Evolutionary conservation across 2,888 invertebrate genomes (phyloP).

Genomic region (Ormyrus pomaceus): DNA sequence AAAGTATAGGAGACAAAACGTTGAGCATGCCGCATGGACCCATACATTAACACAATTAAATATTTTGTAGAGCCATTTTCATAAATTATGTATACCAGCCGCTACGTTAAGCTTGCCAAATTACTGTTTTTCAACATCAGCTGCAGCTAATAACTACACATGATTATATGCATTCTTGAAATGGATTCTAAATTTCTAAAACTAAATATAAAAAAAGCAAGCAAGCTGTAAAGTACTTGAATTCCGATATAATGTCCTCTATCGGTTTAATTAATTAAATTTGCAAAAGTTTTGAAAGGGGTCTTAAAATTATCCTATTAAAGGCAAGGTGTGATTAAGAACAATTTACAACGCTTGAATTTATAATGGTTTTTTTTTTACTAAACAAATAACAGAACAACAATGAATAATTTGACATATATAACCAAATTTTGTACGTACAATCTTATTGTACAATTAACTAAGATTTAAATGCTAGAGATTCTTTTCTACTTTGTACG

Average conservation of each 20-base stretch:
- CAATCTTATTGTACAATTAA: conserved; percentile 14
- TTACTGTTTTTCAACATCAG: not conserved
- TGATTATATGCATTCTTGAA: too few relatives aligned
- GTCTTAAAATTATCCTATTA: too few relatives aligned
- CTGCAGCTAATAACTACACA: not conserved
- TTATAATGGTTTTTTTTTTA: not conserved
- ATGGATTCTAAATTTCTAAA: too few relatives aligned
- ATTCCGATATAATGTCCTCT: too few relatives aligned
- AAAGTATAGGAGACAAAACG: too few relatives aligned
- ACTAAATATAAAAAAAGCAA: too few relatives aligned
- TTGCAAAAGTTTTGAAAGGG: not conserved
- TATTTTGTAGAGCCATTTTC: not conserved
- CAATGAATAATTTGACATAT: conserved; percentile 19
- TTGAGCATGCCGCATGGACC: not conserved
- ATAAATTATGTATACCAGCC: not conserved
- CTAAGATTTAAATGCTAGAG: not conserved
- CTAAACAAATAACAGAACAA: conserved; percentile 32
- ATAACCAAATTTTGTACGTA: not conserved
- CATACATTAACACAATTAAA: not conserved
- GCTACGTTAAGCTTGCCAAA: not conserved
- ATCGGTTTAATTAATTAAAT: too few relatives aligned
- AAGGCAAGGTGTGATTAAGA: too few relatives aligned
- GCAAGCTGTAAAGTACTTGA: too few relatives aligned
- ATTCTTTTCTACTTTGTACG: conserved; percentile 10
- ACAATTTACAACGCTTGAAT: too few relatives aligned